Conservation (phyloP, 2,797 vertebrate species). For the Acrocephalus scirpaceus region DNA sequence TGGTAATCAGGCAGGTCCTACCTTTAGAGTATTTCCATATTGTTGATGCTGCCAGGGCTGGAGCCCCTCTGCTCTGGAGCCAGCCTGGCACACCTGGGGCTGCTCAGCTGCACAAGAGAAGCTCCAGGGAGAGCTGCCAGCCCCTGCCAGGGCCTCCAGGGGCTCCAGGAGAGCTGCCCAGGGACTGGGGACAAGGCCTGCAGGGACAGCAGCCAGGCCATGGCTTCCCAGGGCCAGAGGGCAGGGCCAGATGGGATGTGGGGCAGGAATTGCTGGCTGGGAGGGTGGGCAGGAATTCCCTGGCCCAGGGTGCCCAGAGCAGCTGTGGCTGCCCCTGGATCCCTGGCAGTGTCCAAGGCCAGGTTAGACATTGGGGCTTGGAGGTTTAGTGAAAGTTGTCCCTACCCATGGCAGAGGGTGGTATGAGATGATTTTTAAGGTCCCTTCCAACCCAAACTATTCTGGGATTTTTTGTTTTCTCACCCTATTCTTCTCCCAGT, state of each 20-base stretch:
- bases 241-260: rapidly evolving
- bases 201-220: no score
- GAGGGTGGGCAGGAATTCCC: neutral
- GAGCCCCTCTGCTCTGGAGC: neutral
- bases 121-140: neutral
- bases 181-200: no score
- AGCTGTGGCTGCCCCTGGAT: neutral
- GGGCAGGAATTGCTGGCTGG: rapidly evolving
- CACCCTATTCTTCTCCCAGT: neutral
- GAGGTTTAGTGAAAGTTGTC: rapidly evolving
- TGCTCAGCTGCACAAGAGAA: neutral
- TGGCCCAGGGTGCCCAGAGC: neutral
- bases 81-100: neutral
- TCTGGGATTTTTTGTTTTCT: neutral
- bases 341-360: neutral
- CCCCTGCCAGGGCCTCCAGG: neutral
- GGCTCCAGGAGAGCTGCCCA: no score
- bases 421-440: rapidly evolving
- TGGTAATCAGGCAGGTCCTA: neutral
- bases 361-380: rapidly evolving
- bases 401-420: rapidly evolving
- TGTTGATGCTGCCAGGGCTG: rapidly evolving
- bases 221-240: no score
- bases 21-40: neutral
- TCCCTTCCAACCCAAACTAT: neutral